These are phyloP conservation scores for Phyto melanocephala DNA, from an alignment of 2,888 invertebrate genomes.

Conservation along the genomic window DNA sequence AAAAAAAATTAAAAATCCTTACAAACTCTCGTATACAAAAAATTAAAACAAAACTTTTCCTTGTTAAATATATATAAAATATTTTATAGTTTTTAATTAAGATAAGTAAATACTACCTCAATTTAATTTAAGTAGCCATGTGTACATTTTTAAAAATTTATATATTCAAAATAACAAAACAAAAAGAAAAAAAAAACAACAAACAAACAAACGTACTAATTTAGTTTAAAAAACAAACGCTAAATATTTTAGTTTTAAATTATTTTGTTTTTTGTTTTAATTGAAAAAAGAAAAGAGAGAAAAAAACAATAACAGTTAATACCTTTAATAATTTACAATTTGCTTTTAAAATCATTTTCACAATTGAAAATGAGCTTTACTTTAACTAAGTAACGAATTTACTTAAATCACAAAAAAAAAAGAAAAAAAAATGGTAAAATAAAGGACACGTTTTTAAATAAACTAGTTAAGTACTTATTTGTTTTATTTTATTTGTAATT, in stretches of 20 bases:
- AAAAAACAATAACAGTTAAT: background rate
- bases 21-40: constrained; percentile 4
- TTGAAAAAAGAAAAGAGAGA: background rate
- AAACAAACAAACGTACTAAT: background rate
- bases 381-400: constrained; percentile 55
- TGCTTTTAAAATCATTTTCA: too few species aligned
- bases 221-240: background rate
- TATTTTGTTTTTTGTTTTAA: background rate
- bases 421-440: background rate
- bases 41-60: background rate
- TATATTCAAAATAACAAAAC: background rate
- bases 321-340: background rate
- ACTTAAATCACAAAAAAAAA: too few species aligned
- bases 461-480: constrained; percentile 10
- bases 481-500: constrained; percentile 19
- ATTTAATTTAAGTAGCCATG: constrained; percentile 59
- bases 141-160: too few species aligned
- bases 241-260: constrained; percentile 32
- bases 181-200: constrained; percentile 5
- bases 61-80: constrained; percentile 47
- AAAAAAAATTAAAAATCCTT: constrained; percentile 10
- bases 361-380: too few species aligned
- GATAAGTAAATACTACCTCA: constrained; percentile 56
- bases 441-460: background rate
- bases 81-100: constrained; percentile 15